Evolutionary conservation across 2,113 vertebrate genomes (phyloP).

Genomic region (Crotalus helleri): DNA sequence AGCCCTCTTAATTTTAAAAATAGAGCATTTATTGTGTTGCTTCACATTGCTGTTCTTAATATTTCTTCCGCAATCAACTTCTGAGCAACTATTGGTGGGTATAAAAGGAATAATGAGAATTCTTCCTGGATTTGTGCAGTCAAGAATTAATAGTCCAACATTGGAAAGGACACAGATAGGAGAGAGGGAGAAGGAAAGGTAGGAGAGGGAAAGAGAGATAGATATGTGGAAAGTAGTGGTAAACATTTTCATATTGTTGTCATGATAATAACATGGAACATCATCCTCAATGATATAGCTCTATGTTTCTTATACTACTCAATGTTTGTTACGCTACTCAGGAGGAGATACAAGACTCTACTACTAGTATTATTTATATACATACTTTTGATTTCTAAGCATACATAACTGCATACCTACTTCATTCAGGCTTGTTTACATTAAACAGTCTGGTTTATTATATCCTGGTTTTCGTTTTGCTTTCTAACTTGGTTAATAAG

Average conservation of each 20-base stretch:
- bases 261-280: background rate
- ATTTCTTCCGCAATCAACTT: background rate
- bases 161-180: background rate
- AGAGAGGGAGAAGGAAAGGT: too few species aligned
- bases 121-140: background rate
- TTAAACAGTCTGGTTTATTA: too few species aligned
- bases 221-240: background rate
- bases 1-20: background rate
- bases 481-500: too few species aligned
- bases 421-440: background rate
- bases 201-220: background rate
- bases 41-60: background rate
- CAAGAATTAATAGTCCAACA: background rate
- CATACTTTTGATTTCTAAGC: background rate
- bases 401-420: background rate
- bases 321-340: background rate
- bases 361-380: background rate
- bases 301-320: background rate
- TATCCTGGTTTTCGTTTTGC: too few species aligned
- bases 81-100: background rate
- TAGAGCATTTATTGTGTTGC: background rate
- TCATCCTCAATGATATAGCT: background rate
- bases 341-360: background rate
- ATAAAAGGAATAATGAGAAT: background rate
- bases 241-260: background rate